Base-by-base conservation (phyloP, 2,888 invertebrate genomes). In the Exephanes ischioxanthus region DNA sequence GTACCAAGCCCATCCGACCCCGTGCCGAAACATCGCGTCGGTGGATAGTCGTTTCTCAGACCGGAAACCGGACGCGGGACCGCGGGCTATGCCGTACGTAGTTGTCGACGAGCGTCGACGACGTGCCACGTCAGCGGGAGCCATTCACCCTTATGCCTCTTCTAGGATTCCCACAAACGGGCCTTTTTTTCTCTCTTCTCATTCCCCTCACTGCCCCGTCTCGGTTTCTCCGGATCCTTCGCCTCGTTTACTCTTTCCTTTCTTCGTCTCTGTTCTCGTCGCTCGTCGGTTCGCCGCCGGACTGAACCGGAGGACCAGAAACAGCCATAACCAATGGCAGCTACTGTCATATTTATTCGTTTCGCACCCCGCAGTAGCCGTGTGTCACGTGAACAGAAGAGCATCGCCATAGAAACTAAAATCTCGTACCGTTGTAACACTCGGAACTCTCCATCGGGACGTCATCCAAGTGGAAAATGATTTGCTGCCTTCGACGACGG, bases 91-190 rank as follows among this genome's bases (percentile, higher is more conserved):
- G 84, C 86, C 80, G 80, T 86, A 76, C 84, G 83, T 77, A 80
- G 83, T 86, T 83, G 80, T 73, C 83, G 83, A 80, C 85, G 85
- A 80, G 83, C 80, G 84, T 85, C 89, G 91, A 91, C 91, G 90
- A 90, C 89, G 88, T 90, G 92, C 93, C 91, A 91, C 93, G 93
- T 93, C 93, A 93, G 93, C 93, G 88, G 67, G 78, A 84, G 83
- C 76, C 76, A 86, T 85, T 85, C 80, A 85, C 87, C 84, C 86
- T 84, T 81, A 84, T 84, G 80, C 83, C 81, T 87, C 85, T 80
- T 85, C 81, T 76, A 75, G 77, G 75, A 33, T 83, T 86, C 85
- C 78, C 84, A 84, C 85, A 84, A 86, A 78, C 80, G 86, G 83
- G 68, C 45, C 77, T 78, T 82, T 82, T 77, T 83, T 77, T 66